These are phyloP conservation scores for Taenaris catops DNA, from an alignment of 2,888 invertebrate species.

Conservation along the genomic window DNA sequence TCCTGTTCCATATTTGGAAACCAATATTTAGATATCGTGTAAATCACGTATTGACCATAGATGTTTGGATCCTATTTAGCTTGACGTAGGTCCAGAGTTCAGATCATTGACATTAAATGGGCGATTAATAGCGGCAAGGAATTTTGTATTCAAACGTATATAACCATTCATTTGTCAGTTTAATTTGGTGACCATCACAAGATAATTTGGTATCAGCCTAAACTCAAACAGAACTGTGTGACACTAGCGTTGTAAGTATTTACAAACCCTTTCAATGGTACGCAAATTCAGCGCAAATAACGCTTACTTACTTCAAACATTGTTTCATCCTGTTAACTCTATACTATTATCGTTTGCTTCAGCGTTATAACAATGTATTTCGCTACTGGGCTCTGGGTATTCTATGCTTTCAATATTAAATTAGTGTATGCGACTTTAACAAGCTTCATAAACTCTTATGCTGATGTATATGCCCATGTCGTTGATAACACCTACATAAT, in stretches of 20 bases:
- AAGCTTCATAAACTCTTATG: slow-evolving; percentile 76
- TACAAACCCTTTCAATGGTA: slow-evolving; percentile 56
- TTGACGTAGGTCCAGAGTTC: slow-evolving; percentile 61
- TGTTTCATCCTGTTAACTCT: slow-evolving; percentile 38
- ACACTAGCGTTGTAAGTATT: slow-evolving; percentile 75
- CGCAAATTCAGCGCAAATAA: slow-evolving; percentile 61
- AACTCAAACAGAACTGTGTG: slow-evolving; percentile 50
- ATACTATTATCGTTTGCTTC: slow-evolving; percentile 76
- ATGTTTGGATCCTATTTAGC: slow-evolving; percentile 54
- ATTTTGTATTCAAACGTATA: slow-evolving; percentile 32
- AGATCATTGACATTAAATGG: slow-evolving; percentile 49
- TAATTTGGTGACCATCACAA: slow-evolving; percentile 52
- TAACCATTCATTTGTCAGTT: slow-evolving; percentile 60
- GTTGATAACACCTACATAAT: slow-evolving; percentile 67
- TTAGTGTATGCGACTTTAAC: slow-evolving; percentile 76
- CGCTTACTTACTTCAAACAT: slow-evolving; percentile 52
- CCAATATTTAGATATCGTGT: slow-evolving; percentile 35
- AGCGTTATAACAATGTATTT: slow-evolving; percentile 73
- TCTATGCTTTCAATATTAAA: slow-evolving; percentile 79
- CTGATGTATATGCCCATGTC: slow-evolving; percentile 75
- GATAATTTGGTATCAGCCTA: slow-evolving; percentile 53
- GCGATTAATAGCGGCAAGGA: slow-evolving; percentile 29
- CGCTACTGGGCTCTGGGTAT: slow-evolving; percentile 78
- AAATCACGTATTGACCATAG: slow-evolving; percentile 46
- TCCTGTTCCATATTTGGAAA: slow-evolving; percentile 41